Evolutionary conservation across 2,113 vertebrate species (phyloP), one percentile per base, ranked within the genome.

Genomic region (Pyrgilauda ruficollis): DNA sequence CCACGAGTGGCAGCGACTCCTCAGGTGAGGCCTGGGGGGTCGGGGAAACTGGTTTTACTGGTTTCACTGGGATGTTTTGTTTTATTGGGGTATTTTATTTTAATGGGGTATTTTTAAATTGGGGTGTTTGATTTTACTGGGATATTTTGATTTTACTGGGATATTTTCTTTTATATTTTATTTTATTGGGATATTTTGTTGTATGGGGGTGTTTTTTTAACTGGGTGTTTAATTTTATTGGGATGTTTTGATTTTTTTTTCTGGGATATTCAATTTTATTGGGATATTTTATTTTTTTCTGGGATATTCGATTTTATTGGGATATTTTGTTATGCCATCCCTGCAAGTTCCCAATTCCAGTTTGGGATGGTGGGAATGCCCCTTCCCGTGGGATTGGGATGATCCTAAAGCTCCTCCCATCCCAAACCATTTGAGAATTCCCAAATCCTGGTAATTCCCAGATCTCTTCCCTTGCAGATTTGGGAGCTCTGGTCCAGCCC

Each of bases 371-470:
- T 15, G 49, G 27, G 27, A 33, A 33, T 20, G 11, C 30, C 35
- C 68, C 37, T 24, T 24, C 49, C 49, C 20, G 2, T 12, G 68
- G 37, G 14, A 21, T 31, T 4, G 27, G 35, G 37, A 4, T 6
- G 27, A 21, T 14, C 53, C 53, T 13, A 13, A 21, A 55, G 8
- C 30, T 55, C 19, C 53, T 33, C 53, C 31, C 31, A 31, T 3
- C 37, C 68, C 68, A 13, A 39, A 17, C 7, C 26, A 5, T 18
- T 7, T n/a, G 56, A 4, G 7, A 15, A 43, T n/a, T 52, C n/a
- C 18, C 11, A 26, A 23, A 46, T 30, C 15, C 52, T 6, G 1
- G 0, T 0, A 4, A 35, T 62, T 28, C 70, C 52, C 30, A 1
- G 12, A 3, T 31, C 49, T 30, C 0, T 78, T 59, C 30, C n/a